Conservation (phyloP, 2,113 vertebrate genomes). For the Chaetops frenatus region DNA sequence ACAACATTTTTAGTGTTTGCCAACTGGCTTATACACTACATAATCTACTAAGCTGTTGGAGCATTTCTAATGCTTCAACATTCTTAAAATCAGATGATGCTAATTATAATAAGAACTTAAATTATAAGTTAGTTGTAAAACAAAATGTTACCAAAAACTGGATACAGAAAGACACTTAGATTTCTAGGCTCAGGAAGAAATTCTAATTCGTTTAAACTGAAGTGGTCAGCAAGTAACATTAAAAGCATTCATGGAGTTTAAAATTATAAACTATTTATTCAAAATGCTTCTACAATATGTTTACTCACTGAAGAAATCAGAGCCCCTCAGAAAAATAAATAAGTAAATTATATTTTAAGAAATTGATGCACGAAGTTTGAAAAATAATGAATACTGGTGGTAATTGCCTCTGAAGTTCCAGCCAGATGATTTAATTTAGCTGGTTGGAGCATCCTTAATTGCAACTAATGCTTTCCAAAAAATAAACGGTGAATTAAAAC, state of each 20-base stretch:
- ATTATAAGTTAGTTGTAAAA: neutral
- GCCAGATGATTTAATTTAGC: neutral
- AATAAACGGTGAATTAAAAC: neutral
- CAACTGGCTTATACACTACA: neutral
- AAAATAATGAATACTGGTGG: neutral
- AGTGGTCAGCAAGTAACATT: neutral
- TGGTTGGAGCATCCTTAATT: neutral
- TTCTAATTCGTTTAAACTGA: neutral
- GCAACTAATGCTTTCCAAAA: neutral
- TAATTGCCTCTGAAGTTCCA: neutral
- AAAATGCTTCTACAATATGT: neutral
- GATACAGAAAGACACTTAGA: neutral
- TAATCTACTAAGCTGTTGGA: slow-evolving; percentile 5
- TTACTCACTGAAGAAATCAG: neutral
- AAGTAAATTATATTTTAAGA: neutral
- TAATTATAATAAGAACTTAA: neutral
- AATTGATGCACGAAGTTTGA: neutral
- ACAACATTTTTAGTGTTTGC: neutral
- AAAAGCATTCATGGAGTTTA: neutral
- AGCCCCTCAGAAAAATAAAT: neutral
- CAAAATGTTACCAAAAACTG: neutral
- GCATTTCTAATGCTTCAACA: neutral
- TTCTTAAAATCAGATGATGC: neutral
- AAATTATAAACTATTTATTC: neutral
- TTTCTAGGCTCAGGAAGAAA: neutral